Percentiles rank a stretch among this genome's conserved stretches.
Conservation (phyloP, 2,797 vertebrate genomes). For the Tokudaia tokunoshimensis region DNA sequence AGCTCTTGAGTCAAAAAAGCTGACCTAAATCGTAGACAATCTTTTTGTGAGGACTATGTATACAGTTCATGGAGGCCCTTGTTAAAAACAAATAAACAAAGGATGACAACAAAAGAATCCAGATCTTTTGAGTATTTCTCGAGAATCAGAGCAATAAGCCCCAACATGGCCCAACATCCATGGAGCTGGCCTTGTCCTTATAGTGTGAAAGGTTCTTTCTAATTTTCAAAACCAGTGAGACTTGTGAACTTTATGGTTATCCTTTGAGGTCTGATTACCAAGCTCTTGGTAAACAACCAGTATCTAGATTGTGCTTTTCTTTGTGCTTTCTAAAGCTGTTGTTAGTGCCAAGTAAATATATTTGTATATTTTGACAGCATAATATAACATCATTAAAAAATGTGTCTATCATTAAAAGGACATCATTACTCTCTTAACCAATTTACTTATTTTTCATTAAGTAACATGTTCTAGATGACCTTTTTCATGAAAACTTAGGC, state of each 20-base stretch:
- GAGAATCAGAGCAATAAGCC: background rate
- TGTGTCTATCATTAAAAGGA: background rate
- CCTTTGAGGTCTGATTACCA: background rate
- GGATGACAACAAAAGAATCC: background rate
- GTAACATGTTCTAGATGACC: background rate
- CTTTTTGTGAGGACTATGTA: background rate
- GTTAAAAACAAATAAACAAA: background rate
- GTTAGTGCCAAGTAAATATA: background rate
- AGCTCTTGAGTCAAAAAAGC: background rate
- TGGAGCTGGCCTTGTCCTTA: background rate
- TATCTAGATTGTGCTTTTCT: background rate
- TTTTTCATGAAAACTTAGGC: background rate
- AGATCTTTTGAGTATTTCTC: background rate
- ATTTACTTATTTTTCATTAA: background rate
- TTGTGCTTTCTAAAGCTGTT: conserved; percentile 33
- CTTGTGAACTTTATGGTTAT: background rate
- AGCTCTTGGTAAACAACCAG: background rate
- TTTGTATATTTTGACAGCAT: background rate
- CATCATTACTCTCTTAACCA: conserved; percentile 31
- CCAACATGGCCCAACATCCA: background rate
- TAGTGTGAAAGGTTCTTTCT: background rate
- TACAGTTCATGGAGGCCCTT: background rate
- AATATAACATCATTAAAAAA: background rate
- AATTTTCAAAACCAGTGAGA: background rate
- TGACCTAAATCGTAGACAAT: background rate